Evolutionary conservation across 1,140 invertebrate genomes (phyloP), one percentile per base, ranked within the genome.

Genomic region (Stratiolaelaps scimitus): DNA sequence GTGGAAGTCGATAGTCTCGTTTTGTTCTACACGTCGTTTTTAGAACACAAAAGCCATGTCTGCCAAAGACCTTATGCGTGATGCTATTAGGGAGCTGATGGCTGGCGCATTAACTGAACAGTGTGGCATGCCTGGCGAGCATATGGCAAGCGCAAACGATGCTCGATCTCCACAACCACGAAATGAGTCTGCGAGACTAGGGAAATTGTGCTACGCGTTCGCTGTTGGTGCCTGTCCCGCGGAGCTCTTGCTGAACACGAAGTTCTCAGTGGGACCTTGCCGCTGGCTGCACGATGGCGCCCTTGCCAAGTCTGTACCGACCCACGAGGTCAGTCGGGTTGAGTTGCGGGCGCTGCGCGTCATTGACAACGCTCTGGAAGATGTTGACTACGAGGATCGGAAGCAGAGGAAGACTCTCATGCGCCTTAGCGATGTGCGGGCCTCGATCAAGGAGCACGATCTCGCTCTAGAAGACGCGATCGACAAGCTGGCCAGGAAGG

Each of bases 341-440:
- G 53, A 60, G 26, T 26, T 60, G 53, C 26, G 53, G 26, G 53
- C 53, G 15, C 53, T 60, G 20, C 53, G 53, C 13, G 53, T 60
- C 13, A 60, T 60, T 23, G 53, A 60, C 26, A 19, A 15, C 5
- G 53, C 53, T 19, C 10, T 60, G 20, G 53, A 60, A 34, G 34
- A 60, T 29, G 26, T 60, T 34, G 20, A 60, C 20, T 17, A 34
- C 6, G 17, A 17, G 10, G 53, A 60, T 15, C 13, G 23, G 10
- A n/a, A 26, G 23, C 23, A 60, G 17, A 15, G 53, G 1, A 60
- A 60, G 0, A 23, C 26, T 15, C 34, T 60, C 53, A 5, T 29
- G 26, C 20, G 34, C 15, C 23, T 19, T 26, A 34, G 26, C 26
- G 34, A 60, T 34, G 26, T 60, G 15, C 15, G 20, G 20, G 15